A percentile compares a stretch with the other conserved stretches of the same genome.
Evolutionary conservation across 2,113 vertebrate species (phyloP).

Genomic region (Zosterops borbonicus): DNA sequence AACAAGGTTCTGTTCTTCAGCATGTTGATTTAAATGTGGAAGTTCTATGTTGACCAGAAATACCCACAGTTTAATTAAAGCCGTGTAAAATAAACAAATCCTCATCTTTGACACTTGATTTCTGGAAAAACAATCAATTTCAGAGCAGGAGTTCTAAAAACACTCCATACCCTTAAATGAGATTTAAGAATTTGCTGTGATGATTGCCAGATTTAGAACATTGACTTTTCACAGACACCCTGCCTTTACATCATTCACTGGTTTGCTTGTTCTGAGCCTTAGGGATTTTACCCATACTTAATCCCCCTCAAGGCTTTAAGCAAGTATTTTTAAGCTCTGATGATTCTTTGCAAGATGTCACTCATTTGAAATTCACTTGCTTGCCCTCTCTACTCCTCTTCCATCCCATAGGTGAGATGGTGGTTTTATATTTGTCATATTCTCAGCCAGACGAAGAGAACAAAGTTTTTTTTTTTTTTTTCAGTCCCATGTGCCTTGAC

Average conservation of each 20-base stretch:
- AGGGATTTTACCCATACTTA: not conserved
- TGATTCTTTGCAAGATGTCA: not conserved
- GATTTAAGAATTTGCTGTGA: not conserved
- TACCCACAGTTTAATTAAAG: not conserved
- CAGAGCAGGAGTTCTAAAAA: not conserved
- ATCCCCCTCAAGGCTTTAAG: not conserved
- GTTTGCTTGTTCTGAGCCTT: not conserved
- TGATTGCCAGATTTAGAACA: not conserved
- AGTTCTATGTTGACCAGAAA: not conserved
- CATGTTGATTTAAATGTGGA: not conserved
- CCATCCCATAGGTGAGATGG: fast-evolving
- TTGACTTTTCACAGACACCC: not conserved
- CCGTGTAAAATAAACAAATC: not conserved
- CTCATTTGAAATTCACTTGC: not conserved
- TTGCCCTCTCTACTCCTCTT: not conserved
- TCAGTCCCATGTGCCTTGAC: not conserved
- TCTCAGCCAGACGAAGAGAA: not conserved
- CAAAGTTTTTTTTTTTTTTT: not conserved
- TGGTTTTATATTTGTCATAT: not conserved
- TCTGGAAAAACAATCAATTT: not conserved
- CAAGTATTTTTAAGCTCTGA: not conserved
- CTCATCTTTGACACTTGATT: not conserved
- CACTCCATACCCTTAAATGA: fast-evolving
- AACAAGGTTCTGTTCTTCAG: not conserved
- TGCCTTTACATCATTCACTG: not conserved